phyloP scores from a whole-genome alignment of 2,888 invertebrate genomes.

The Hylaea fasciaria region DNA sequence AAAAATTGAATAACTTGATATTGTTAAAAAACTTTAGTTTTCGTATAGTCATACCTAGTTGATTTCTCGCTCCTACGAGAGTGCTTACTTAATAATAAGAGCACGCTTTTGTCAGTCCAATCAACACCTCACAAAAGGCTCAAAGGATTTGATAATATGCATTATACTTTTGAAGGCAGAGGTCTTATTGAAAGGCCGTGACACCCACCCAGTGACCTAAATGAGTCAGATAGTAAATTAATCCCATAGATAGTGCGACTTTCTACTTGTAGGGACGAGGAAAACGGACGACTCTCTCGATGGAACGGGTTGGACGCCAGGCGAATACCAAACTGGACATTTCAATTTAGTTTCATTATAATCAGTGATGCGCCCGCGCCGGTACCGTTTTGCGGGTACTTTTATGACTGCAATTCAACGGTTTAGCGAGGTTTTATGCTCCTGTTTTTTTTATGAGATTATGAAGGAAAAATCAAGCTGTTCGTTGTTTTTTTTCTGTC shows the following conservation, averaged over 20 bases:
- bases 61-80: too few relatives aligned
- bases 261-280: constrained; percentile 64
- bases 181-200: constrained; percentile 14
- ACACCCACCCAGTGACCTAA: constrained; percentile 27
- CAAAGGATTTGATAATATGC: constrained; percentile 9
- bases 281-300: constrained; percentile 71
- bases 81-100: too few relatives aligned
- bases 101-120: neutral
- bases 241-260: constrained; percentile 44
- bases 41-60: too few relatives aligned
- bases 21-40: too few relatives aligned
- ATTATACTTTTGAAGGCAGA: constrained; percentile 3
- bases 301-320: constrained; percentile 47
- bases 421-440: too few relatives aligned
- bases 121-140: constrained; percentile 5
- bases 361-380: too few relatives aligned
- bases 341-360: constrained; percentile 50
- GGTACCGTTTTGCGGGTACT: constrained; percentile 25
- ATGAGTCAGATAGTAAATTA: constrained; percentile 28
- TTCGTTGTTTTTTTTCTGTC: too few relatives aligned
- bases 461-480: too few relatives aligned
- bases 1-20: too few relatives aligned
- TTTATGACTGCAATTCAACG: too few relatives aligned
- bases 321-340: constrained; percentile 68
- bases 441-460: too few relatives aligned